Base-by-base conservation (phyloP, 2,797 vertebrate species). In the Trachops cirrhosus region DNA sequence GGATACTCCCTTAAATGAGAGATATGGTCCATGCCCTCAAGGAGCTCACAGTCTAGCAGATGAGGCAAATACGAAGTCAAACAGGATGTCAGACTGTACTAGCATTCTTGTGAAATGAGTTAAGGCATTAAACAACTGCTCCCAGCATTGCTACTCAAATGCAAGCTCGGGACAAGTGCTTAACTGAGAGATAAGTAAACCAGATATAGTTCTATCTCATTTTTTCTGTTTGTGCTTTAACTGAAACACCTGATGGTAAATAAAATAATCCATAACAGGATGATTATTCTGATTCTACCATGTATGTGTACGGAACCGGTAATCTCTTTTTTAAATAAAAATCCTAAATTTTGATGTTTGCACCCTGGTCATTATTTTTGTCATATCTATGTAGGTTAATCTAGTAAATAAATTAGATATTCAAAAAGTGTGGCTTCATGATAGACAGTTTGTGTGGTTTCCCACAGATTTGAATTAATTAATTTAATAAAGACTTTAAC, bases 91-190 rank as follows among this genome's bases (percentile, higher is more conserved):
- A 93, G 92, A 86, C 21, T 77, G 18, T 85, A 89, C 71, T 5
- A 89, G 91, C 64, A 70, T 93, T 94, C 84, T 93, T 96, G 29
- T 71, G 82, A 97, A 96, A 94, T 74, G 88, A 97, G 95, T 67
- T 94, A 96, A 80, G 83, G 74, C 11, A 37, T 79, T 90, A 74
- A 91, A 52, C 32, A 71, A 89, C 52, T 67, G 59, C 46, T 67
- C 78, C 86, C 57, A 89, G 54, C 59, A 74, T 84, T 95, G 41
- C 57, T 77, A 91, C 75, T 19, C 10, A 92, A 80, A 86, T 29
- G 44, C 18, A 90, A 93, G 11, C 48, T 84, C 70, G 62, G 19
- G 74, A 73, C 24, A 89, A 85, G 87, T 15, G 37, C 68, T 86
- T 71, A 80, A 89, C 24, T 68, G 24, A 80, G 48, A 86, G 39